phyloP scores from a whole-genome alignment of 2,797 vertebrate species.

The Peromyscus attwateri region DNA sequence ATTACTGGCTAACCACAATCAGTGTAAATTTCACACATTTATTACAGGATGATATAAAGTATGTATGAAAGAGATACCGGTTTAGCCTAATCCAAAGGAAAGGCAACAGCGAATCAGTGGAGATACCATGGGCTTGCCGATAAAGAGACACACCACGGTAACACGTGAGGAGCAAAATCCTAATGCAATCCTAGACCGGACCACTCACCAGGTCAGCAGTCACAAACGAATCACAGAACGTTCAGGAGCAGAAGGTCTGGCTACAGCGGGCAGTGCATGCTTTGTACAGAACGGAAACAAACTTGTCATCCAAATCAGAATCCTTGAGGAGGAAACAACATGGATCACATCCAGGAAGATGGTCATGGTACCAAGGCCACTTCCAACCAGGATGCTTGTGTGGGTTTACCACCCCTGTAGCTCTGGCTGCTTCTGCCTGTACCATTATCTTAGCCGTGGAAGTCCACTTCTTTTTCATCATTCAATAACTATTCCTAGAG shows the following conservation, averaged over 20 bases:
- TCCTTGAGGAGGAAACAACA: not conserved
- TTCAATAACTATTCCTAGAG: not conserved
- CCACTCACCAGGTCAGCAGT: not conserved
- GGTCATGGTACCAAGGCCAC: not conserved
- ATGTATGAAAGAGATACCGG: not conserved
- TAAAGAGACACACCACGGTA: not conserved
- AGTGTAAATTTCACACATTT: not conserved
- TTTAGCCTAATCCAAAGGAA: not conserved
- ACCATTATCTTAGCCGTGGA: not conserved
- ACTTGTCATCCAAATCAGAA: not conserved
- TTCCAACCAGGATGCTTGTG: not conserved
- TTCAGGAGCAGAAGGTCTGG: not conserved
- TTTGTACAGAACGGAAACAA: not conserved
- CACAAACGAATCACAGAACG: not conserved
- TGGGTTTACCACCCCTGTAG: rapidly evolving
- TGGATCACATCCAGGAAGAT: not conserved
- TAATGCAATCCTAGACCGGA: not conserved
- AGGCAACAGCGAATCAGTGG: not conserved
- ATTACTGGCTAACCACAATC: not conserved
- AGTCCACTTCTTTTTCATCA: not conserved
- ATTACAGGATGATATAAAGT: not conserved
- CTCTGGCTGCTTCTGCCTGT: not conserved
- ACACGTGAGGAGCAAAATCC: not conserved
- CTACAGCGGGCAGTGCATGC: not conserved
- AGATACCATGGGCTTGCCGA: not conserved